phyloP scores from a whole-genome alignment of 2,888 invertebrate species.

The Podotricha telesiphe region DNA sequence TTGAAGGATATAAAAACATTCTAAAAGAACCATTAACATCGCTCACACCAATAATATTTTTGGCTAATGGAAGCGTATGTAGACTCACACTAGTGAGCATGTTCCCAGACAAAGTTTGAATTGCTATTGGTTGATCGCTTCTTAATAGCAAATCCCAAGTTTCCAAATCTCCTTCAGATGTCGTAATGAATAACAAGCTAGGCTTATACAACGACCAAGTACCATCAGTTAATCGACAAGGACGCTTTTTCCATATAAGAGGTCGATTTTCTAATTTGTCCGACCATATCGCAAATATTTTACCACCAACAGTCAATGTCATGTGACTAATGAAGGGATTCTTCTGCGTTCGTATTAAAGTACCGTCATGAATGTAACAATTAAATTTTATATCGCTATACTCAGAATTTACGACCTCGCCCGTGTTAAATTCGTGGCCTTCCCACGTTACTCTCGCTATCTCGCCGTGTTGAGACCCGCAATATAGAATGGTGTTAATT shows the following conservation, averaged over 20 bases:
- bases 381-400: slow-evolving; percentile 71
- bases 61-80: slow-evolving; percentile 81
- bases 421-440: slow-evolving; percentile 87
- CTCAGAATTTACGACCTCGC: slow-evolving; percentile 85
- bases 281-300: slow-evolving; percentile 89
- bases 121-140: slow-evolving; percentile 87
- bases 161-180: slow-evolving; percentile 90
- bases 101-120: slow-evolving; percentile 86
- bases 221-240: slow-evolving; percentile 84
- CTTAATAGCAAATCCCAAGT: slow-evolving; percentile 90
- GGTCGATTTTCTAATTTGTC: slow-evolving; percentile 85
- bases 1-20: slow-evolving; percentile 84
- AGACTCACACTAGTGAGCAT: slow-evolving; percentile 86
- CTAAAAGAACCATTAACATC: slow-evolving; percentile 87
- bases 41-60: slow-evolving; percentile 86
- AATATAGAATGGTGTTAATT: slow-evolving; percentile 61
- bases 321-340: slow-evolving; percentile 86
- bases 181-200: slow-evolving; percentile 87
- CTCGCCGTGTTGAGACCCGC: slow-evolving; percentile 75
- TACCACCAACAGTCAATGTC: slow-evolving; percentile 89
- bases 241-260: slow-evolving; percentile 86
- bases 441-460: slow-evolving; percentile 84
- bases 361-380: slow-evolving; percentile 87
- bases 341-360: slow-evolving; percentile 83
- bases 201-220: slow-evolving; percentile 91